Base-by-base conservation (phyloP, 2,888 invertebrate species). In the Ophonus ardosiacus region DNA sequence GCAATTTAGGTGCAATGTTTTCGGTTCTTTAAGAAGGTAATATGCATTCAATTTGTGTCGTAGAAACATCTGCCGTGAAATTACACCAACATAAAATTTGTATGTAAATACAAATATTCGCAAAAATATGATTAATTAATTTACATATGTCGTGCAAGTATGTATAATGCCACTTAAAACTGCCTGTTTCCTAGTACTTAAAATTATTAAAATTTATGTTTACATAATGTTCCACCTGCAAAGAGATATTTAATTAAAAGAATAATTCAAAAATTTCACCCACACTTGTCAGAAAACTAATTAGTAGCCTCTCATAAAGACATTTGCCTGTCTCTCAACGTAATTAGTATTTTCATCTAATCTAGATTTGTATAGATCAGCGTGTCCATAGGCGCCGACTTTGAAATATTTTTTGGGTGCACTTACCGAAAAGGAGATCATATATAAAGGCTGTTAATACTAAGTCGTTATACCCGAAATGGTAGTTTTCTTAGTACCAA, bases 81-180 rank as follows among this genome's bases (percentile, higher is more conserved):
- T 84, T 65, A 78, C 78, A 17, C 63, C 56, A 78, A 84, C 84
- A 63, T 78, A 31, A 78, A 84, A 84, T 84, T 84, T 84, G 78
- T 84, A 84, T 84, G 84, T 84, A 84, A 84, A 84, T 84, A 78
- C 59, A 74, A 24, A 56, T 61, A 84, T 84, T 84, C 84, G 59
- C 84, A 65, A 84, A 63, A 63, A 59, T 84, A 78, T 84, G 65
- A 84, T 84, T 84, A 84, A 84, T 84, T 84, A 76, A 84, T 84
- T 84, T 84, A 78, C 84, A 84, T 84, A 84, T 78, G 80, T 80
- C 80, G 80, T 80, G 80, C 21, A 38, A 79, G 76, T 21, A 74
- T 38, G 15, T 71, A 40, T 76, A 76, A 76, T 76, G 43, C 56
- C 76, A 51, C n/a, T 38, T 76, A 76, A 76, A 43, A 76, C 17